Percentiles rank a stretch among this genome's conserved stretches.
Evolutionary conservation across 2,888 invertebrate genomes (phyloP).

Genomic region (Oligia strigilis): DNA sequence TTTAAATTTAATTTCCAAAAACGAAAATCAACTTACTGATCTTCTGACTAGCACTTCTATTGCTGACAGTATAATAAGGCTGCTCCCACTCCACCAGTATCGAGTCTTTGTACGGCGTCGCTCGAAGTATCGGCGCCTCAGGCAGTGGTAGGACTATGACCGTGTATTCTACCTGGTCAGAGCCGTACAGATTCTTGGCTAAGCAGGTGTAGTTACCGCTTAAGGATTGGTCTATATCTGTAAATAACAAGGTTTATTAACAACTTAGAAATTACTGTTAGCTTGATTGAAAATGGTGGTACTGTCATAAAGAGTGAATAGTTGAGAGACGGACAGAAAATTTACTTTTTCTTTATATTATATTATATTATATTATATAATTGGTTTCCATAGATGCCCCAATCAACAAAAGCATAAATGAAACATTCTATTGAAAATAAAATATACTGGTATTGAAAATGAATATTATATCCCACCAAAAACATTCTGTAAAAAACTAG

Average conservation of each 20-base stretch:
- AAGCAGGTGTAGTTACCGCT: slow-evolving; percentile 95
- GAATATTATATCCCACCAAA: too few relatives aligned
- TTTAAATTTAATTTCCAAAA: background rate
- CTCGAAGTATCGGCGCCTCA: slow-evolving; percentile 92
- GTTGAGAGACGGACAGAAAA: background rate
- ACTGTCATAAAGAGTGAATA: background rate
- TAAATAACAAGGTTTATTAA: background rate
- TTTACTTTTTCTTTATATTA: background rate
- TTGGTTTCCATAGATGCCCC: too few relatives aligned
- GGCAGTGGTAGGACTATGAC: slow-evolving; percentile 95
- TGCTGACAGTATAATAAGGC: slow-evolving; percentile 79
- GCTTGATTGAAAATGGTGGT: background rate
- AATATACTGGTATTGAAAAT: too few relatives aligned
- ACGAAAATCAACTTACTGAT: slow-evolving; percentile 79
- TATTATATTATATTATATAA: too few relatives aligned
- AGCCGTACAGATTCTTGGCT: slow-evolving; percentile 95
- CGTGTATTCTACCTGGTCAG: slow-evolving; percentile 95
- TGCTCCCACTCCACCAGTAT: slow-evolving; percentile 93
- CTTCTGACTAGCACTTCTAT: slow-evolving; percentile 81
- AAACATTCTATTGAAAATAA: too few relatives aligned
- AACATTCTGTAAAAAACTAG: too few relatives aligned
- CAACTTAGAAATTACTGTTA: background rate
- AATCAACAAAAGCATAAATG: too few relatives aligned
- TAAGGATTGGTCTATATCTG: slow-evolving; percentile 90
- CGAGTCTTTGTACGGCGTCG: slow-evolving; percentile 87